A percentile compares a stretch with the other conserved stretches of the same genome.
phyloP scores from a whole-genome alignment of 2,888 invertebrate genomes.

The Drosophila lacicola region DNA sequence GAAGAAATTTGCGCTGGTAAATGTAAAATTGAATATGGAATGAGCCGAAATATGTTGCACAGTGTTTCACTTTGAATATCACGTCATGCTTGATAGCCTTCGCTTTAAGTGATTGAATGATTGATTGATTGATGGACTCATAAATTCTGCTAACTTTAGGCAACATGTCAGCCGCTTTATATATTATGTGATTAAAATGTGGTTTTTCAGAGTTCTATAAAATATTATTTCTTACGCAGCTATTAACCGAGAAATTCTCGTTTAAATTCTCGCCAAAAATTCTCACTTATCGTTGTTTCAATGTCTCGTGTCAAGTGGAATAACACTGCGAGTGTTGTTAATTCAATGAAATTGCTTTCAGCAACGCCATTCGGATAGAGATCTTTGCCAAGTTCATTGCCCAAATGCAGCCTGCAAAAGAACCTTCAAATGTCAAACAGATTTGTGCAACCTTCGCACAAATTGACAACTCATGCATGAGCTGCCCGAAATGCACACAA shows the following conservation, averaged over 20 bases:
- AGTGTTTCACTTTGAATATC: too few relatives aligned
- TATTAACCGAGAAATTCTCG: not conserved
- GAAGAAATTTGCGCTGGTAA: not conserved
- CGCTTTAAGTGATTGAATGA: not conserved
- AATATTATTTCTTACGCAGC: not conserved
- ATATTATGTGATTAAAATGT: too few relatives aligned
- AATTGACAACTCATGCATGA: constrained; percentile 58
- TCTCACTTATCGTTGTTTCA: constrained; percentile 2
- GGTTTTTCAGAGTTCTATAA: not conserved
- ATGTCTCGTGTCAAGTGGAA: constrained; percentile 43
- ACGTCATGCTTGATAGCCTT: too few relatives aligned
- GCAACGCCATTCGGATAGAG: constrained; percentile 25
- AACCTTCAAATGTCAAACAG: constrained; percentile 69
- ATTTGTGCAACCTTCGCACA: constrained; percentile 62
- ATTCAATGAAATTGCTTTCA: constrained; percentile 60
- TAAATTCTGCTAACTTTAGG: not conserved
- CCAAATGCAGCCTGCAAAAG: constrained; percentile 62
- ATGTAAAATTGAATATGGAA: not conserved
- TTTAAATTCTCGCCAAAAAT: not conserved
- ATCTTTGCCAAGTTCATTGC: constrained; percentile 71
- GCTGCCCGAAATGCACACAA: constrained; percentile 15
- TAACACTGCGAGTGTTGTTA: constrained; percentile 32
- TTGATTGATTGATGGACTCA: not conserved
- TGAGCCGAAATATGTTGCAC: not conserved
- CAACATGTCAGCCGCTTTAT: too few relatives aligned